Evolutionary conservation across 1,140 invertebrate genomes (phyloP).

Genomic region (Papilio polyxenes): DNA sequence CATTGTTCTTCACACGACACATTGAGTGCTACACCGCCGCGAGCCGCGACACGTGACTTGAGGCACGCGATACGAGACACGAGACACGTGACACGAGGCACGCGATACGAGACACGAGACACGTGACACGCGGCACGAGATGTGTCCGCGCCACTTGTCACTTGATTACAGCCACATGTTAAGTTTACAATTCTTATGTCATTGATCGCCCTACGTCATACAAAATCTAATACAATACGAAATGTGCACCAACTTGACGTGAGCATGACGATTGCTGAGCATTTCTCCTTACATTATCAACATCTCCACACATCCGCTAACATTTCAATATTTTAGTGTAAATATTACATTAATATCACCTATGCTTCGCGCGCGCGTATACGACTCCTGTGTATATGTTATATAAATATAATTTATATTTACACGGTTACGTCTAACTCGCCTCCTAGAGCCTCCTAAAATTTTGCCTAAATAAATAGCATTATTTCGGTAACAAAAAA

Average conservation of each 20-base stretch:
- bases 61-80: no score
- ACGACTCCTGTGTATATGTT: constrained; percentile 37
- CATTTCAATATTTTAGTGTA: background rate
- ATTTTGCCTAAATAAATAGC: constrained; percentile 69
- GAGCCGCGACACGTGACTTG: no score
- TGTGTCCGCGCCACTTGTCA: no score
- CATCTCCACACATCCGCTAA: background rate
- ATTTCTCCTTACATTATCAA: background rate
- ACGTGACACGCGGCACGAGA: no score
- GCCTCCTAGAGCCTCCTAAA: constrained; percentile 47
- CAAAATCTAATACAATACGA: background rate
- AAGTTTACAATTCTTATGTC: background rate
- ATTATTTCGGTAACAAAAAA: constrained; percentile 52
- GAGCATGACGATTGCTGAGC: constrained; percentile 23
- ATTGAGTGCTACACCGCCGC: no score
- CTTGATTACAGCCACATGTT: no score
- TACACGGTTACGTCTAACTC: constrained; percentile 43
- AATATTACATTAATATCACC: constrained; percentile 31
- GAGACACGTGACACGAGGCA: no score
- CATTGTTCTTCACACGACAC: background rate
- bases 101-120: no score
- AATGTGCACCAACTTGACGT: constrained; percentile 17
- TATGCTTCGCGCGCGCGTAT: constrained; percentile 32
- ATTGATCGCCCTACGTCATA: background rate
- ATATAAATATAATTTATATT: constrained; percentile 35